Percentiles rank a stretch among this genome's conserved stretches.
Evolutionary conservation across 30 jellyfish, hydroid and myxozoan genomes (phyloP).

Genomic region (Sanderia malayensis): DNA sequence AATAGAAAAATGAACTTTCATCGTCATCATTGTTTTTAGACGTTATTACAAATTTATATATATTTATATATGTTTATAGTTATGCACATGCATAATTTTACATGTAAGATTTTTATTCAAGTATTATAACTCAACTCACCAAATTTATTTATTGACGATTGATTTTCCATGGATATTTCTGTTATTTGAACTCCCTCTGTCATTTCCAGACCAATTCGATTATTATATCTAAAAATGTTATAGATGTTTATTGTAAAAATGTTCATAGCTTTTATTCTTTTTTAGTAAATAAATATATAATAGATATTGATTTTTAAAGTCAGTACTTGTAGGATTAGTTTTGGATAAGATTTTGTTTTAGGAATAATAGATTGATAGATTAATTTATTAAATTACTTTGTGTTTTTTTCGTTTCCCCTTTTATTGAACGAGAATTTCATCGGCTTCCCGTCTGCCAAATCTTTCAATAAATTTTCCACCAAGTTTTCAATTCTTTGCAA

Average conservation of each 20-base stretch:
- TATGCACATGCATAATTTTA: neutral
- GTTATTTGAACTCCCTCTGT: conserved; percentile 32
- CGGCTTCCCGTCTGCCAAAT: conserved; percentile 44
- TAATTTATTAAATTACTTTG: conserved; percentile 29
- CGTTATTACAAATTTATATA: neutral
- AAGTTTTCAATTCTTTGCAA: conserved; percentile 48
- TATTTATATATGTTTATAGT: neutral
- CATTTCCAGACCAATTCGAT: conserved; percentile 58
- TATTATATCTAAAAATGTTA: conserved; percentile 38
- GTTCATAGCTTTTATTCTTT: neutral
- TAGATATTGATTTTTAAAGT: neutral
- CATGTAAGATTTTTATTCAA: no score
- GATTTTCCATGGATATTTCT: conserved; percentile 57
- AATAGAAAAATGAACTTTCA: neutral
- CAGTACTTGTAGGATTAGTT: neutral
- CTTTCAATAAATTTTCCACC: conserved; percentile 34
- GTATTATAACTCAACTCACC: conserved; percentile 26
- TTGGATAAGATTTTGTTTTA: neutral
- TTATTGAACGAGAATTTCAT: conserved; percentile 73
- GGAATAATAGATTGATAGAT: no score
- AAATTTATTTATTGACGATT: conserved; percentile 34
- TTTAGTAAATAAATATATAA: neutral
- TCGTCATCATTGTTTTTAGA: neutral
- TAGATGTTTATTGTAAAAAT: neutral
- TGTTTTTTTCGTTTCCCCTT: conserved; percentile 65